Percentiles rank a stretch among this genome's conserved stretches.
Evolutionary conservation across 1,140 invertebrate species (phyloP).

Genomic region (Drosophila nannoptera): DNA sequence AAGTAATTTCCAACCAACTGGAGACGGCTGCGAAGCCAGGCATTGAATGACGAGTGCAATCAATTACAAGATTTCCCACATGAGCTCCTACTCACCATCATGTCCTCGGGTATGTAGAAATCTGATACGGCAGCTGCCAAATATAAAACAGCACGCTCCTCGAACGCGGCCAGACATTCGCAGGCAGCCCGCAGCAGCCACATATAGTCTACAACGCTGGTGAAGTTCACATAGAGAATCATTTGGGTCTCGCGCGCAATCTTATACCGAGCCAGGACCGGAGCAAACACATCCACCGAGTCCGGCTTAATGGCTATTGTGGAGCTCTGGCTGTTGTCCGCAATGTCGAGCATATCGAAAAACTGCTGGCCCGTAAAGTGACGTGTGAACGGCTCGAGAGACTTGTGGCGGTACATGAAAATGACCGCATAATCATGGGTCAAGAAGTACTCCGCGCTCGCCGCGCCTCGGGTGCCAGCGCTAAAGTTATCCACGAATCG

Average conservation of each 20-base stretch:
- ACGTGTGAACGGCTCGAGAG: constrained; percentile 92
- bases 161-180: constrained; percentile 85
- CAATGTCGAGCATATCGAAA: constrained; percentile 88
- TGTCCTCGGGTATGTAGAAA: constrained; percentile 96
- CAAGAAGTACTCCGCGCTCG: constrained; percentile 97
- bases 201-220: constrained; percentile 94
- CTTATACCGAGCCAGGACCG: constrained; percentile 87
- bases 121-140: constrained; percentile 99
- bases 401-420: constrained; percentile 89
- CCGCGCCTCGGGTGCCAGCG: constrained; percentile 94
- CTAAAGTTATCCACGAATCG: constrained; percentile 99
- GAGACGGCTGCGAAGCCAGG: constrained; percentile 34
- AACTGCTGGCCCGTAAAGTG: constrained; percentile 90
- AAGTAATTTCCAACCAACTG: constrained; percentile 67
- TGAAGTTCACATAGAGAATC: constrained; percentile 89
- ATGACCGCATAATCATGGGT: constrained; percentile 88
- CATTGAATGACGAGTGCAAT: constrained; percentile 68
- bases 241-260: constrained; percentile 83
- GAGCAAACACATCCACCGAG: constrained; percentile 84
- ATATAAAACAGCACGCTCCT: constrained; percentile 89
- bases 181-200: constrained; percentile 91
- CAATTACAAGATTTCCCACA: constrained; percentile 76
- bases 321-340: constrained; percentile 81
- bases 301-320: constrained; percentile 85
- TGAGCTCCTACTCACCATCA: constrained; percentile 88